phyloP scores from a whole-genome alignment of 2,888 invertebrate species.

The Apodemia mormo region DNA sequence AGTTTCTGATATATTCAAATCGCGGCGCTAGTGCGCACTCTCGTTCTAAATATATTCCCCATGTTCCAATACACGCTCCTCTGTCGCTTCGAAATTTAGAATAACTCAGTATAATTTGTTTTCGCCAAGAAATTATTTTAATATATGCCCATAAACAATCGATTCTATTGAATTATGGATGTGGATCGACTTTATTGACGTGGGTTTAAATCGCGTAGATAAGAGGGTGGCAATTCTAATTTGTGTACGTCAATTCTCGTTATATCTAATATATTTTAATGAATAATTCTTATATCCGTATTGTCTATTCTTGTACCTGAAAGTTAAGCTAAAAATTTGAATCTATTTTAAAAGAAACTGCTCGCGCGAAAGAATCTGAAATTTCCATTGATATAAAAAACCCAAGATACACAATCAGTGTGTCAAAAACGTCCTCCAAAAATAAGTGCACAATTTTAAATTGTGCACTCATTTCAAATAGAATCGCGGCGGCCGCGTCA shows the following conservation, averaged over 20 bases:
- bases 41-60: not conserved
- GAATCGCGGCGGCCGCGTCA: too few relatives aligned
- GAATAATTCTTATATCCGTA: too few relatives aligned
- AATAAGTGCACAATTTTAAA: too few relatives aligned
- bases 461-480: too few relatives aligned
- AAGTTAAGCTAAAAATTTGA: too few relatives aligned
- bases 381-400: too few relatives aligned
- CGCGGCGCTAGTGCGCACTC: not conserved
- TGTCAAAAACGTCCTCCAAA: too few relatives aligned
- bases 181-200: not conserved
- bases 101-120: conserved; percentile 17
- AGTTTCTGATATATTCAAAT: not conserved
- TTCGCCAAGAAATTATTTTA: conserved; percentile 16
- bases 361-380: too few relatives aligned
- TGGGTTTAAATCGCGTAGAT: not conserved
- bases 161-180: not conserved
- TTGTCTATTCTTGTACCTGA: too few relatives aligned
- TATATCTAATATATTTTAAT: too few relatives aligned
- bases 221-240: not conserved
- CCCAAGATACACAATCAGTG: too few relatives aligned
- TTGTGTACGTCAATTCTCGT: not conserved
- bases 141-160: conserved; percentile 10
- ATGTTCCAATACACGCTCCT: not conserved
- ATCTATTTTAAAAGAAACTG: too few relatives aligned
- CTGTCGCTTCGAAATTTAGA: conserved; percentile 12